Conservation (phyloP, 2,797 vertebrate genomes). For the Diplodus sargus region DNA sequence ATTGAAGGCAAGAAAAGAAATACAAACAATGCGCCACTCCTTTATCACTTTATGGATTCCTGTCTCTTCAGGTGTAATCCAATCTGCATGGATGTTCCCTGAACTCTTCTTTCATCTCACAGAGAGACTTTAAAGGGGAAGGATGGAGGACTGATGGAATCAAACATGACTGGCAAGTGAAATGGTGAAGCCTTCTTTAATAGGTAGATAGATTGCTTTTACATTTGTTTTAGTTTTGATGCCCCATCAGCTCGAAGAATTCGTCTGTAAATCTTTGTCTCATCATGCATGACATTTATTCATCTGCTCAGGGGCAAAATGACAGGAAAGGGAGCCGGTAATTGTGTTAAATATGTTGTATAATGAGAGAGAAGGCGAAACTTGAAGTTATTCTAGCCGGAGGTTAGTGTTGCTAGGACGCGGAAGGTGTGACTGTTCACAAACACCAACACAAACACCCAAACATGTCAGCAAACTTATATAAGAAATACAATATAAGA, state of each 20-base stretch:
- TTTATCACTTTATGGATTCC: constrained; percentile 55
- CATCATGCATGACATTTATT: constrained; percentile 52
- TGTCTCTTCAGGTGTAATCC: constrained; percentile 52
- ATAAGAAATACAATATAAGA: neutral
- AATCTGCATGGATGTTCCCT: constrained; percentile 38
- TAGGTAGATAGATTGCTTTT: neutral
- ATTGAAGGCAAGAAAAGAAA: constrained; percentile 47
- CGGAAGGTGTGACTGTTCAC: constrained; percentile 12
- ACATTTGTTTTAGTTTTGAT: constrained; percentile 2
- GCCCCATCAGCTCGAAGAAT: neutral
- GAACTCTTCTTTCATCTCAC: constrained; percentile 50
- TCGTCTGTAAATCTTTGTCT: constrained; percentile 29
- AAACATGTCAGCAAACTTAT: neutral
- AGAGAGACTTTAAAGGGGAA: constrained; percentile 36
- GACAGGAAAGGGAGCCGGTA: constrained; percentile 21
- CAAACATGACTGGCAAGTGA: neutral
- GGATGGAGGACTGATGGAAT: constrained; percentile 1
- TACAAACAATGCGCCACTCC: constrained; percentile 51
- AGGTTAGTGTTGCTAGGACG: constrained; percentile 31
- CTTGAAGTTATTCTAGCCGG: constrained; percentile 27
- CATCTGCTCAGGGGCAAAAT: constrained; percentile 31
- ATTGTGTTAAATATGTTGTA: constrained; percentile 42
- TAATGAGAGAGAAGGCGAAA: constrained; percentile 11
- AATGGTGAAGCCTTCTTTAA: neutral
- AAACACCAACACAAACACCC: constrained; percentile 13